phyloP scores from a whole-genome alignment of 2,888 invertebrate genomes.

The Tetranychus piercei region DNA sequence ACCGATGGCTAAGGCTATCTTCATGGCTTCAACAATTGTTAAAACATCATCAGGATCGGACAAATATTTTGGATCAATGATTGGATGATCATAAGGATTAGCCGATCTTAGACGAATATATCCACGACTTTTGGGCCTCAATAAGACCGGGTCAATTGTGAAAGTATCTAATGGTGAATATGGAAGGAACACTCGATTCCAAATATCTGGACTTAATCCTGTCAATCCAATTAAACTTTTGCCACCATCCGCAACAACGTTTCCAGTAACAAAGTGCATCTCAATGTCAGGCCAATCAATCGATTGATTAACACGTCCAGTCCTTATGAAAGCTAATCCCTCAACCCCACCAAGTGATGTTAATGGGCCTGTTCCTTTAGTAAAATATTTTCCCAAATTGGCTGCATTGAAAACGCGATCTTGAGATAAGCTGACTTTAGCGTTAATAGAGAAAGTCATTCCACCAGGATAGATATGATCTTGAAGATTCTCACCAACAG shows the following conservation, averaged over 20 bases:
- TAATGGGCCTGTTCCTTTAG: constrained; percentile 45
- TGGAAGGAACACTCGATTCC: constrained; percentile 25
- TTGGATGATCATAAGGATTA: constrained; percentile 67
- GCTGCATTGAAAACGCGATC: constrained; percentile 15
- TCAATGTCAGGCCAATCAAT: constrained; percentile 83
- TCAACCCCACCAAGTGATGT: constrained; percentile 68
- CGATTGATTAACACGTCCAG: constrained; percentile 55
- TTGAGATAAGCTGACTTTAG: constrained; percentile 13
- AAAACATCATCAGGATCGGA: constrained; percentile 56
- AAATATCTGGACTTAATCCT: constrained; percentile 17
- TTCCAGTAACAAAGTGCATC: constrained; percentile 66
- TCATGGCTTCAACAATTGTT: constrained; percentile 48
- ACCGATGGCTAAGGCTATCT: constrained; percentile 41
- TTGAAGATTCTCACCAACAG: constrained; percentile 39
- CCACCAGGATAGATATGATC: constrained; percentile 35
- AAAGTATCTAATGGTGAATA: constrained; percentile 24
- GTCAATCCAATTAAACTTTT: constrained; percentile 22
- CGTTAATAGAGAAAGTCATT: constrained; percentile 25
- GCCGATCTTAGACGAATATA: constrained; percentile 29
- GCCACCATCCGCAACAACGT: constrained; percentile 65
- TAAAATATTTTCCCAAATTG: constrained; percentile 19
- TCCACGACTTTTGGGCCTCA: constrained; percentile 27
- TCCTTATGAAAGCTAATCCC: constrained; percentile 68
- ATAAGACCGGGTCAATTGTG: constrained; percentile 25
- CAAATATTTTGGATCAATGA: constrained; percentile 82